phyloP scores from a whole-genome alignment of 2,888 invertebrate species.

The Tetanocera ferruginea region DNA sequence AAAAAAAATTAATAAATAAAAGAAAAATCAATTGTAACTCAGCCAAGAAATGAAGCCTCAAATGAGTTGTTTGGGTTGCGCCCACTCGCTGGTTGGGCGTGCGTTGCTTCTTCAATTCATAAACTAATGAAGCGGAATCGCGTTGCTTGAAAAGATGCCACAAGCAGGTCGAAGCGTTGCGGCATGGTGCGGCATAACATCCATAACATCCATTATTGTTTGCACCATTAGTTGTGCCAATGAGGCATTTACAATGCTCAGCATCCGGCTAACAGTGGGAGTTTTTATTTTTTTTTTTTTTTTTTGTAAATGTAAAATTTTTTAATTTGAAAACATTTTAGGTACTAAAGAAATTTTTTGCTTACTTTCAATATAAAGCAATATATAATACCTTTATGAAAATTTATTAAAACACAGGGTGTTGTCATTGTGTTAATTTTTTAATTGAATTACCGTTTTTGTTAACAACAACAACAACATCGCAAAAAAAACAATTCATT shows the following conservation, averaged over 20 bases:
- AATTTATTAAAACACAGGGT: no score
- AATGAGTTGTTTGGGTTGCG: not conserved
- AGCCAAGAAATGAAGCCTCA: constrained; percentile 28
- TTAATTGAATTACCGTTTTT: no score
- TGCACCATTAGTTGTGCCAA: constrained; percentile 39
- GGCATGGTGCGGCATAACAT: not conserved
- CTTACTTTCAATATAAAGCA: no score
- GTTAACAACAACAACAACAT: no score
- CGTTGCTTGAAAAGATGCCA: not conserved
- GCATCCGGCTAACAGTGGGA: no score
- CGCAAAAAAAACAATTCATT: no score
- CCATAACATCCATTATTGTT: constrained; percentile 34
- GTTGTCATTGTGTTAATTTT: no score
- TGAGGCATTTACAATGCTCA: constrained; percentile 26
- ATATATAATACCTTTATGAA: no score
- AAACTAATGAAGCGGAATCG: constrained; percentile 41
- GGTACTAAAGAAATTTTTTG: no score
- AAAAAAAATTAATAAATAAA: not conserved
- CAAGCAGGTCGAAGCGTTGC: not conserved
- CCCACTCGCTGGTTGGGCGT: not conserved
- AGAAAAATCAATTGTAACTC: not conserved
- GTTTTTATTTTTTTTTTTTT: no score
- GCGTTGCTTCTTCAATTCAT: constrained; percentile 20
- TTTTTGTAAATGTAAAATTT: no score
- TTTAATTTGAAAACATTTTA: no score